Conservation (phyloP, 2,888 invertebrate genomes). For the Pinctada fucata region DNA sequence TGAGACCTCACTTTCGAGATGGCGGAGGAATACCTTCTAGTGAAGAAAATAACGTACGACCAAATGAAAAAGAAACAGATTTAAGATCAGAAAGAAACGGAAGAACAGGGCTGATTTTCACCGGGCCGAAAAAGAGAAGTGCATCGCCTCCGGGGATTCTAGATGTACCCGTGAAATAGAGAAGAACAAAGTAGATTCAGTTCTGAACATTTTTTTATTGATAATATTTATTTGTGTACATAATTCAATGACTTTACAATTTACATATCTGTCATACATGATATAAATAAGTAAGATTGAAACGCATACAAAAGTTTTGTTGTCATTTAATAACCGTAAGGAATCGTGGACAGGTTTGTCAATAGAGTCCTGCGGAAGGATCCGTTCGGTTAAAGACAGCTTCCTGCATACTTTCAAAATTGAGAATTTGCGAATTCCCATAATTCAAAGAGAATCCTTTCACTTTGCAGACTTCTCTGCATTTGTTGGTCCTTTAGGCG, state of each 20-base stretch:
- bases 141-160: no score
- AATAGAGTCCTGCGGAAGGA: background rate
- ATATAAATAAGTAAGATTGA: no score
- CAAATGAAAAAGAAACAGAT: constrained; percentile 14
- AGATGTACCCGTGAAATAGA: background rate
- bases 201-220: background rate
- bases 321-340: constrained; percentile 33
- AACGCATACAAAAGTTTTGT: no score
- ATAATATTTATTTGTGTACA: background rate
- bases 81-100: background rate
- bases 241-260: background rate
- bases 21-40: background rate
- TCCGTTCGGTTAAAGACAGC: background rate
- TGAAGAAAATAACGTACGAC: constrained; percentile 7
- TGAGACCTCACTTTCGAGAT: no score
- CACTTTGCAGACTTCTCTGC: constrained; percentile 17
- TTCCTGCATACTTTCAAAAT: constrained; percentile 19
- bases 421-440: constrained; percentile 33
- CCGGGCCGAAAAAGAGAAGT: no score
- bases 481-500: constrained; percentile 52
- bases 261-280: no score
- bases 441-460: no score
- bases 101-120: background rate
- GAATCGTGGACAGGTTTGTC: constrained; percentile 29
- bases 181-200: constrained; percentile 4